Base-by-base conservation (phyloP, 1,140 invertebrate genomes). In the Probaryconus sp. region DNA sequence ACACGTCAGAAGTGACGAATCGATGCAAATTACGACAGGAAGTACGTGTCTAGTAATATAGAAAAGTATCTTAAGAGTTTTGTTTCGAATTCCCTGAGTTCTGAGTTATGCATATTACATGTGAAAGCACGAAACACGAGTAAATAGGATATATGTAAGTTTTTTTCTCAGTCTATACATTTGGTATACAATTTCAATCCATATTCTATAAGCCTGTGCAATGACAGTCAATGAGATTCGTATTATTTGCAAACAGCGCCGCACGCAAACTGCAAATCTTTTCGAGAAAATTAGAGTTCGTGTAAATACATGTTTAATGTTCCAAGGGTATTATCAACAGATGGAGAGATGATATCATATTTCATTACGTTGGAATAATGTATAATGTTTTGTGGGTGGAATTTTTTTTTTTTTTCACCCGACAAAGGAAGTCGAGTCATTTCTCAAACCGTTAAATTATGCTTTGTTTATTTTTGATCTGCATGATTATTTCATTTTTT, bases 51-150 rank as follows among this genome's bases (percentile, higher is more conserved):
- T 35, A 7, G 58, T 56, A 63, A 63, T 63, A 56, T 30, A 42
- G 33, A 48, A 21, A 55, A 71, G 31, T 63, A 63, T 56, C 50
- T 43, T 50, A 47, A 48, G 56, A 70, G 50, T 70, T 70, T 70
- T 63, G 21, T 31, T n/a, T 35, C 26, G n/a, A 14, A 18, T 56
- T 58, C 37, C 37, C 38, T 53, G 28, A 50, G 40, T 70, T 56
- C 16, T 35, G 33, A 63, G 58, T 40, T 63, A 64, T 71, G 40
- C 50, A 71, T 64, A 43, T 63, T 48, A 50, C 51, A 56, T 50
- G 28, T 26, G 51, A 55, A 45, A 33, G 43, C 47, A 37, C 18
- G 37, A 56, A 61, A 37, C 30, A 38, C 56, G 50, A 56, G 58
- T 63, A 63, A 63, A 56, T 60, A 63, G 42, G 26, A 71, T 71